Percentiles rank a stretch among this genome's conserved stretches.
phyloP scores from a whole-genome alignment of 2,797 vertebrate species.

The Meriones psammophilus region DNA sequence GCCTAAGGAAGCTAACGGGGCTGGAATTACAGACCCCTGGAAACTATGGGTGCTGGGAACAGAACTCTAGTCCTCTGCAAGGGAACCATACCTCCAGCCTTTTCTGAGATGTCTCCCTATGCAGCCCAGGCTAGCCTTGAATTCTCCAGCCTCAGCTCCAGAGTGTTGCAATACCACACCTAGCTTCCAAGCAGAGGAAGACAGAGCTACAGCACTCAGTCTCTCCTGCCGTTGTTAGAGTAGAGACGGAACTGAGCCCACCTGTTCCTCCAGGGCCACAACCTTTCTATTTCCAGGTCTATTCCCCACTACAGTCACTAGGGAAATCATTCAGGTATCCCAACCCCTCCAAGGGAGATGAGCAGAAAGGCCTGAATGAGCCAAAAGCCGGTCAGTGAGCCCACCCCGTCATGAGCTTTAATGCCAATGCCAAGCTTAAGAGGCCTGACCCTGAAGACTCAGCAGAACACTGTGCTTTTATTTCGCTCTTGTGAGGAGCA shows the following conservation, averaged over 20 bases:
- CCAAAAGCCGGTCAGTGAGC: not conserved
- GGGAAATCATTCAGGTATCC: not conserved
- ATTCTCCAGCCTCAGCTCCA: not conserved
- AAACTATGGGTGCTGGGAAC: not conserved
- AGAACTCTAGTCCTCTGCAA: not conserved
- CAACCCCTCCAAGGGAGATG: not conserved
- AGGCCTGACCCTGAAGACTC: not conserved
- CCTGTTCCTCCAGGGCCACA: not conserved
- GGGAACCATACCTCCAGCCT: not conserved
- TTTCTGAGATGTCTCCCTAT: not conserved
- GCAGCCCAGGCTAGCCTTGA: not conserved
- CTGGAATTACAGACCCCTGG: not conserved
- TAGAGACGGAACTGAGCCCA: not conserved
- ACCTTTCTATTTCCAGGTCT: not conserved
- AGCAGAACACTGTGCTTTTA: not conserved
- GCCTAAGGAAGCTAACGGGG: not conserved
- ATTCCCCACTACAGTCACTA: not conserved
- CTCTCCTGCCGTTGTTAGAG: not conserved
- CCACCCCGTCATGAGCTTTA: fast-evolving
- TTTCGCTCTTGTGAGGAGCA: not conserved
- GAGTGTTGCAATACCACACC: not conserved
- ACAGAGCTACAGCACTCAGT: not conserved
- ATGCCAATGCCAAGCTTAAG: not conserved
- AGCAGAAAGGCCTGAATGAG: not conserved
- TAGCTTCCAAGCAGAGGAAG: not conserved